phyloP scores from a whole-genome alignment of 2,888 invertebrate genomes.

The Drosophila mercatorum region DNA sequence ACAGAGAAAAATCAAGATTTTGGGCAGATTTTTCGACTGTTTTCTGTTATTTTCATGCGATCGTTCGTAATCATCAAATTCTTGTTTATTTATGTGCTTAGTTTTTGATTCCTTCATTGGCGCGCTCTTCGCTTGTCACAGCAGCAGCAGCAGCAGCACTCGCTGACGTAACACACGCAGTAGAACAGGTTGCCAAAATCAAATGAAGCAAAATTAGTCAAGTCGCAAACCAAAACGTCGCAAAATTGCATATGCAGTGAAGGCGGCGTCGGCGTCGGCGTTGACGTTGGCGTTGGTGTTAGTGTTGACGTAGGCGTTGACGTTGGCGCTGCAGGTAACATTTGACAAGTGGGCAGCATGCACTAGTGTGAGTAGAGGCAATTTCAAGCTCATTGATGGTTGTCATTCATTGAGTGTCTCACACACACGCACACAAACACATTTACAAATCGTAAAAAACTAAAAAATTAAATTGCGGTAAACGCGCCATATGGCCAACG shows the following conservation, averaged over 20 bases:
- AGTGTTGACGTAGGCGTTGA: conserved; percentile 3
- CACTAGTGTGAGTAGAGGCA: conserved; percentile 21
- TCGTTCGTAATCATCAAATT: conserved; percentile 21
- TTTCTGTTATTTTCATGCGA: conserved; percentile 5
- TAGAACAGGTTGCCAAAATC: conserved; percentile 43
- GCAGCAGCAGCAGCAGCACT: background rate
- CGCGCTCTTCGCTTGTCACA: conserved; percentile 19
- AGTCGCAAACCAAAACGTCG: conserved; percentile 29
- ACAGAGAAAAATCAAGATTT: conserved; percentile 48
- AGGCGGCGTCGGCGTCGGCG: conserved; percentile 22
- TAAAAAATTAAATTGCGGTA: conserved; percentile 34
- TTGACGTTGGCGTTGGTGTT: conserved; percentile 15
- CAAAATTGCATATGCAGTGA: conserved; percentile 28
- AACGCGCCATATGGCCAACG: conserved; percentile 50
- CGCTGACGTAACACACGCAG: conserved; percentile 41
- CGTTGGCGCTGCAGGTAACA: conserved; percentile 42
- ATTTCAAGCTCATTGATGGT: conserved; percentile 60
- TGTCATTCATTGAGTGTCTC: conserved; percentile 59
- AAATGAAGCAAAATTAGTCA: conserved; percentile 32
- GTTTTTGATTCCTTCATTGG: conserved; percentile 24
- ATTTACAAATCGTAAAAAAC: conserved; percentile 12
- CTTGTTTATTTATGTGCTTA: conserved; percentile 35
- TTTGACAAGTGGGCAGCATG: conserved; percentile 57
- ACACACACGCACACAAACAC: conserved; percentile 1
- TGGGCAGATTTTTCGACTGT: conserved; percentile 19